Base-by-base conservation (phyloP, 2,113 vertebrate genomes). In the Gadus macrocephalus region DNA sequence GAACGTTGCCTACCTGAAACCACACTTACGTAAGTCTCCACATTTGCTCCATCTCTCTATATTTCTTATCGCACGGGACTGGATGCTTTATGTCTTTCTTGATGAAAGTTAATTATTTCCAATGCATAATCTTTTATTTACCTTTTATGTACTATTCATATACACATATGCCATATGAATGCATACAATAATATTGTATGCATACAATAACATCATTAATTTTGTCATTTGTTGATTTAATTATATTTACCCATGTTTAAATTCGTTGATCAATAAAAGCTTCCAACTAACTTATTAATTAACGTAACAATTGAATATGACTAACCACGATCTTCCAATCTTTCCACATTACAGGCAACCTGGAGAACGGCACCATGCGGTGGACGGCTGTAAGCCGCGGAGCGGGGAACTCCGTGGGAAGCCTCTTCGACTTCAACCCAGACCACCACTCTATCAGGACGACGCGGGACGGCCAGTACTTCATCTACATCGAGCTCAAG, bases 401-500 rank as follows among this genome's bases (percentile, higher is more conserved):
- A 1, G 0, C 0, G 0, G 0, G 16, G 1, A 1, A 0, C 0
- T 6, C 88, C 4, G 1, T 88, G 0, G 90, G 90, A 63, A 78
- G 19, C 14, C 67, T 71, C 35, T 91, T 73, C 68, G 0, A 0
- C 0, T 91, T 78, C 1, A 0, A 87, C 15, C 0, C 0, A 0
- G 0, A 0, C 0, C 70, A 55, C 2, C 9, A 27, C 0, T 55
- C 14, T 0, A 78, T 93, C 67, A 2, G 0, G 7, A 66, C 82
- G 3, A 0, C 0, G 0, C 8, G 5, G 2, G 20, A 0, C 0
- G 91, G 90, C 27, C 15, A 0, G 11, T 93, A 92, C 81, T 91
- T 92, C 61, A 64, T 91, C 1, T 91, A 89, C 35, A 4, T 88
- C 0, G 11, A 86, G 0, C 83, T 93, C 7, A 78, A 65, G 9